phyloP scores from a whole-genome alignment of 2,888 invertebrate species.

The Nomada goodeniana region DNA sequence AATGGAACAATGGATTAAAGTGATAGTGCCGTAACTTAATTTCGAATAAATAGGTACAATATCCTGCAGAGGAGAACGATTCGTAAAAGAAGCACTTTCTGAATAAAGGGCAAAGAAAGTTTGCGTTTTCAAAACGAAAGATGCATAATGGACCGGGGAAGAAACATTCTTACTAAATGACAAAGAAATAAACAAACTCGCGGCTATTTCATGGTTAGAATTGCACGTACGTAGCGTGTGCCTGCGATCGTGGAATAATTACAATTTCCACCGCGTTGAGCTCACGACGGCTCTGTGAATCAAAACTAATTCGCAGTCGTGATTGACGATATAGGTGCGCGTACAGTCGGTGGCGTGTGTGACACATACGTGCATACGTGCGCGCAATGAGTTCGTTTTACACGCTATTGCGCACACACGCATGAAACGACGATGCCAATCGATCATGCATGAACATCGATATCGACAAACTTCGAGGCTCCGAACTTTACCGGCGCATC shows the following conservation, averaged over 20 bases:
- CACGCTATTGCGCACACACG: constrained; percentile 38
- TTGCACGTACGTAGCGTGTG: constrained; percentile 6
- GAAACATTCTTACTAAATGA: not conserved
- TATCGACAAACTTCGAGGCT: constrained; percentile 48
- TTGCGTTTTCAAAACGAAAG: too few relatives aligned
- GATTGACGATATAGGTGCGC: constrained; percentile 47
- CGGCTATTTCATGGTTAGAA: constrained; percentile 5
- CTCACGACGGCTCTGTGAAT: constrained; percentile 34
- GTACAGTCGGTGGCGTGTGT: constrained; percentile 20
- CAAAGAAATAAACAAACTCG: not conserved
- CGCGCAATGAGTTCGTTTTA: constrained; percentile 41
- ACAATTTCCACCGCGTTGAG: constrained; percentile 44
- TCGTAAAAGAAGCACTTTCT: too few relatives aligned
- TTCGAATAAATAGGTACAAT: too few relatives aligned
- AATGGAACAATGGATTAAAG: too few relatives aligned
- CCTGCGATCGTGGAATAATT: constrained; percentile 19
- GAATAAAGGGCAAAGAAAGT: too few relatives aligned
- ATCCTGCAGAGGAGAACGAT: too few relatives aligned
- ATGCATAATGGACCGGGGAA: not conserved
- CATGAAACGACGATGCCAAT: constrained; percentile 34
- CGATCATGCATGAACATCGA: constrained; percentile 61
- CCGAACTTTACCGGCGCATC: constrained; percentile 29
- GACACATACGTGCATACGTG: constrained; percentile 25
- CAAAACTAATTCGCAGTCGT: constrained; percentile 62
- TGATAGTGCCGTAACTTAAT: too few relatives aligned